Percentiles rank a stretch among this genome's conserved stretches.
phyloP scores from a whole-genome alignment of 1,140 invertebrate species.

The Alviniconcha marisindica region DNA sequence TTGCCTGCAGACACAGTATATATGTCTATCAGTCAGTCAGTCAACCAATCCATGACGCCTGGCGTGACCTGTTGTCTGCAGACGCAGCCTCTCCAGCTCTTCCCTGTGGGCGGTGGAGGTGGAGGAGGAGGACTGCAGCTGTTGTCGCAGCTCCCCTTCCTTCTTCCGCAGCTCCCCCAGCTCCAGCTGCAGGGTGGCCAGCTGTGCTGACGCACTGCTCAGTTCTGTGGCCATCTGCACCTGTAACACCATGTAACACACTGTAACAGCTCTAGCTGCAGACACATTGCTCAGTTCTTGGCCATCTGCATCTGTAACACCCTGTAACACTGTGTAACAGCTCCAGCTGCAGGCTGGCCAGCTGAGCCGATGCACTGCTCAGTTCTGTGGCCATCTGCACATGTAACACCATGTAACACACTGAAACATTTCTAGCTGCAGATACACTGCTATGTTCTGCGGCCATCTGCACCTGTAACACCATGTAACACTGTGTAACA shows the following conservation, averaged over 20 bases:
- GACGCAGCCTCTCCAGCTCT: conserved; percentile 60
- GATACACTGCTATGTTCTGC: conserved; percentile 65
- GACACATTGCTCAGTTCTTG: too few species aligned
- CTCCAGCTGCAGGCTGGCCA: conserved; percentile 69
- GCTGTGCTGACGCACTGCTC: conserved; percentile 61
- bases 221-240: conserved; percentile 69
- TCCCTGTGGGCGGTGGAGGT: conserved; percentile 55
- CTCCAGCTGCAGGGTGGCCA: conserved; percentile 69
- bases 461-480: conserved; percentile 65
- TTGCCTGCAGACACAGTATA: too few species aligned
- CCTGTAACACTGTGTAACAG: conserved; percentile 38
- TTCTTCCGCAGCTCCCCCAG: conserved; percentile 62
- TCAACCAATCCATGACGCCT: too few species aligned
- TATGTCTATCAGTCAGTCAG: too few species aligned
- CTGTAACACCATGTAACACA: conserved; percentile 45
- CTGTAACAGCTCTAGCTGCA: too few species aligned
- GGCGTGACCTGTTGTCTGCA: conserved; percentile 69
- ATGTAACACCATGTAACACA: conserved; percentile 43
- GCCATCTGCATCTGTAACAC: too few species aligned
- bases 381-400: conserved; percentile 69
- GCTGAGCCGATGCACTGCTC: conserved; percentile 61
- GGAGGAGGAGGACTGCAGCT: conserved; percentile 55
- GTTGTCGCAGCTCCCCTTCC: conserved; percentile 66
- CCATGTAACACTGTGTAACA: too few species aligned
- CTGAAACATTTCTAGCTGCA: conserved; percentile 56